Percentiles rank a stretch among this genome's conserved stretches.
Conservation (phyloP, 2,113 vertebrate genomes). For the Hippocampus comes region DNA sequence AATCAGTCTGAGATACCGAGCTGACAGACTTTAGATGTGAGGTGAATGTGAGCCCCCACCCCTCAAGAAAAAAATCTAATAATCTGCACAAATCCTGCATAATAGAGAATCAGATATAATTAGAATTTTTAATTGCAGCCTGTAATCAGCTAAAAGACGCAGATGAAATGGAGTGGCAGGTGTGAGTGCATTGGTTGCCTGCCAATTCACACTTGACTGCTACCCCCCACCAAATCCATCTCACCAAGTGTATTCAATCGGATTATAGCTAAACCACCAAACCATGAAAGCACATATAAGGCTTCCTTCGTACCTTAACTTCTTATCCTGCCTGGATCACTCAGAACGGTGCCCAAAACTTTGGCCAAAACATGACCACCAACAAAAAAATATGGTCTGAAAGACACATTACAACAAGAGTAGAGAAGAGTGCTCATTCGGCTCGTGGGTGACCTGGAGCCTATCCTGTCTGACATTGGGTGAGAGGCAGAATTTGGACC, state of each 20-base stretch:
- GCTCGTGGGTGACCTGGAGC: no score
- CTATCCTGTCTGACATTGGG: no score
- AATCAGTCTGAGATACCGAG: slow-evolving; percentile 11
- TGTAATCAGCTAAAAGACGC: slow-evolving; percentile 57
- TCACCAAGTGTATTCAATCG: slow-evolving; percentile 41
- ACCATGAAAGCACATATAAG: slow-evolving; percentile 50
- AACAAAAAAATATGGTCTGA: slow-evolving; percentile 3
- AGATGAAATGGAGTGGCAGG: slow-evolving; percentile 58
- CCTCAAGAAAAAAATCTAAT: slow-evolving; percentile 54
- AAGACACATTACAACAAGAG: no score
- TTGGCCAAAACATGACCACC: slow-evolving; percentile 12
- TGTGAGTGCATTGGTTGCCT: slow-evolving; percentile 50
- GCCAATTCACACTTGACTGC: slow-evolving; percentile 42
- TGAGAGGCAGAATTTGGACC: no score
- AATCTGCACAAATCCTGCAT: slow-evolving; percentile 54
- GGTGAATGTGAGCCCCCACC: slow-evolving; percentile 37
- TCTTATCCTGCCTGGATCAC: slow-evolving; percentile 57
- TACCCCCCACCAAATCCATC: slow-evolving; percentile 29
- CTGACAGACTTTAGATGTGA: slow-evolving; percentile 31
- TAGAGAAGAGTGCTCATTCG: no score
- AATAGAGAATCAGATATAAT: slow-evolving; percentile 59
- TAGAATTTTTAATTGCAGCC: slow-evolving; percentile 54
- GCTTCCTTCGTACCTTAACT: slow-evolving; percentile 44
- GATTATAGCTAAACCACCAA: slow-evolving; percentile 64
- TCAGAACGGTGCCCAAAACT: slow-evolving; percentile 46